Base-by-base conservation (phyloP, 2,888 invertebrate genomes). In the Caenorhabditis imperialis region DNA sequence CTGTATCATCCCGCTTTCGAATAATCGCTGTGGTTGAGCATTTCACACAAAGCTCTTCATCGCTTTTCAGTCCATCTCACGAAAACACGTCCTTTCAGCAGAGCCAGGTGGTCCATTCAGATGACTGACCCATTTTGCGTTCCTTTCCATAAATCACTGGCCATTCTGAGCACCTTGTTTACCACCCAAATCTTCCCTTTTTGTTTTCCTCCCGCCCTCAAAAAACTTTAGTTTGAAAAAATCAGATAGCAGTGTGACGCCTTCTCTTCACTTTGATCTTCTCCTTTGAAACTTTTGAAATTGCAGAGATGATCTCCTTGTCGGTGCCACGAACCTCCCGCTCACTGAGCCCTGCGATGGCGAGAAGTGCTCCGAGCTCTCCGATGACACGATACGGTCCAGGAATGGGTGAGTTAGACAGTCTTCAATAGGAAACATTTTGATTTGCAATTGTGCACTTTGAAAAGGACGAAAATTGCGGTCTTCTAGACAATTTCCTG, bases 251-350 rank as follows among this genome's bases (percentile, higher is more conserved):
- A 30, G 14, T 14, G 5, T 10, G n/a, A 47, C 47, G n/a, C n/a
- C 14, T 47, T 47, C 23, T 20, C 6, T 47, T 23, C 23, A 6
- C 23, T 22, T 47, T 23, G 6, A 4, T 7, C 23, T 22, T 47
- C 25, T 47, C 25, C 30, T 7, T 30, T 30, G 7, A 27, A 25
- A 33, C 25, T 45, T 30, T 22, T 16, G 1, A 30, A 27, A 14
- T 71, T 75, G 20, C 67, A 71, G 69, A 71, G 33, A 76, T 76
- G 75, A 76, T 75, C 57, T 78, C 78, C 7, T 71, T 84, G 48
- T 80, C 79, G 42, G 79, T 82, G 35, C 82, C 82, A 23, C 72
- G 81, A 16, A 75, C 65, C 8, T 78, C 82, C n/a, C 75, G 82
- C 8, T 82, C 82, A 12, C 44, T 82, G 61, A 80, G 79, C 42